These are phyloP conservation scores for Syngnathoides biaculeatus DNA, from an alignment of 2,113 vertebrate genomes.

Conservation along the genomic window DNA sequence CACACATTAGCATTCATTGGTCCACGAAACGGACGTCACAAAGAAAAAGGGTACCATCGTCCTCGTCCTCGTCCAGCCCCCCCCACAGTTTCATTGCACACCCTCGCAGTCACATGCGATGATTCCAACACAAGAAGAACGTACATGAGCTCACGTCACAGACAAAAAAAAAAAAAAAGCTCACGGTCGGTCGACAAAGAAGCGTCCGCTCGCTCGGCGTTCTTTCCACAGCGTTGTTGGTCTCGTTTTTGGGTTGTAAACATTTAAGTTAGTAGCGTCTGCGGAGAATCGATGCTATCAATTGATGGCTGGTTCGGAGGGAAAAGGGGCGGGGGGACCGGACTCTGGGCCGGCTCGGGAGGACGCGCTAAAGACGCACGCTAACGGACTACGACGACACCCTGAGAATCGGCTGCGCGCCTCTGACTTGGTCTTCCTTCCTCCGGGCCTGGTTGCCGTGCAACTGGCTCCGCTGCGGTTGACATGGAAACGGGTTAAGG, in stretches of 20 bases:
- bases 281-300: conserved; percentile 60
- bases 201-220: conserved; percentile 69
- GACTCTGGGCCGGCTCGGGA: conserved; percentile 75
- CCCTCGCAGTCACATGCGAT: conserved; percentile 75
- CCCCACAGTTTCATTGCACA: conserved; percentile 77
- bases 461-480: conserved; percentile 72
- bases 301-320: conserved; percentile 47
- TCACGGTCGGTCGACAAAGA: conserved; percentile 66
- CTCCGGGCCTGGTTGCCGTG: conserved; percentile 62
- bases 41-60: conserved; percentile 56
- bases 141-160: conserved; percentile 10
- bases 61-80: conserved; percentile 59
- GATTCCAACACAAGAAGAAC: conserved; percentile 73
- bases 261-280: conserved; percentile 65
- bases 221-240: conserved; percentile 79
- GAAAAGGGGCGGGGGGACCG: conserved; percentile 54
- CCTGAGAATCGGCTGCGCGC: conserved; percentile 75
- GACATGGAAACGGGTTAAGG: conserved; percentile 79
- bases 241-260: conserved; percentile 78
- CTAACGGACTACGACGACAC: conserved; percentile 60
- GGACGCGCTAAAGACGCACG: conserved; percentile 60
- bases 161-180: conserved; percentile 66
- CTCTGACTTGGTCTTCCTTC: conserved; percentile 49
- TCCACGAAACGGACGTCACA: conserved; percentile 74
- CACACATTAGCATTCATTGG: conserved; percentile 73